Evolutionary conservation across 1,140 invertebrate species (phyloP).

Genomic region (Polypedilum pembai): DNA sequence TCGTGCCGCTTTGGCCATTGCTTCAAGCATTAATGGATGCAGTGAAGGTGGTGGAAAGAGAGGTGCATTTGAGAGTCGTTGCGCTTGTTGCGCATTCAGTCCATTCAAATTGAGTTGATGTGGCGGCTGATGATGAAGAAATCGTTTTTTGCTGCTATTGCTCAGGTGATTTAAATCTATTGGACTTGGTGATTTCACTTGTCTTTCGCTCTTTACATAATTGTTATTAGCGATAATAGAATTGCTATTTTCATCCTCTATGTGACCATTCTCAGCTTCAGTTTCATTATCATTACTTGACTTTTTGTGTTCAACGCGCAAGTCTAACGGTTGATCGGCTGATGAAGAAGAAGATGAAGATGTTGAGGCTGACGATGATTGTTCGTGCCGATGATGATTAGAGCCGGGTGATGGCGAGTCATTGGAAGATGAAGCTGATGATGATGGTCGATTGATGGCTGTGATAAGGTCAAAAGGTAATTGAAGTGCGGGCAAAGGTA

Average conservation of each 20-base stretch:
- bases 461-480: conserved; percentile 45
- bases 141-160: not conserved
- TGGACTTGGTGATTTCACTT: conserved; percentile 28
- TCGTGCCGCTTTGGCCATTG: conserved; percentile 57
- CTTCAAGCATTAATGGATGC: conserved; percentile 60
- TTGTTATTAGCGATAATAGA: conserved; percentile 43
- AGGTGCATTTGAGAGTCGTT: conserved; percentile 34
- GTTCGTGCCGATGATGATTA: not conserved
- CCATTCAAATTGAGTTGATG: conserved; percentile 22
- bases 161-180: not conserved
- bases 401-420: not conserved
- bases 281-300: conserved; percentile 40
- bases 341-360: conserved; percentile 42
- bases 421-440: conserved; percentile 29
- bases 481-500: conserved; percentile 46
- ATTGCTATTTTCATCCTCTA: conserved; percentile 71
- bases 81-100: conserved; percentile 33
- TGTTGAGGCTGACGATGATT: not conserved
- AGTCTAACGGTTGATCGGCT: conserved; percentile 69
- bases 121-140: conserved; percentile 28
- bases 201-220: conserved; percentile 6
- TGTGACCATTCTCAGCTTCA: conserved; percentile 40
- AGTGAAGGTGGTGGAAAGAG: conserved; percentile 55
- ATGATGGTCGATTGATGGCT: conserved; percentile 34
- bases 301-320: conserved; percentile 74